phyloP scores from a whole-genome alignment of 1,140 invertebrate genomes.

The Meteorus sp. region DNA sequence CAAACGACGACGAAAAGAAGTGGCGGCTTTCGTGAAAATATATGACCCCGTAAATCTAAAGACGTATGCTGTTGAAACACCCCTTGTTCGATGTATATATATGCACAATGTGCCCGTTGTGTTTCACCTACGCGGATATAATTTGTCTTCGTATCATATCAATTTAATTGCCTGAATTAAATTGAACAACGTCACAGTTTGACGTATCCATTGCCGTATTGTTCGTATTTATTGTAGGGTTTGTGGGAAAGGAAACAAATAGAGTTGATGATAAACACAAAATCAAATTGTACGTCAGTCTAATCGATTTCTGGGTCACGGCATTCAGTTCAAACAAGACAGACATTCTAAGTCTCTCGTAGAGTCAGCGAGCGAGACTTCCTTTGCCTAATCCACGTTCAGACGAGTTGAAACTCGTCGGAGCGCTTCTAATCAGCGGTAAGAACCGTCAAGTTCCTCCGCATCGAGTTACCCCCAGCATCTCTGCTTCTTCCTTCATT shows the following conservation, averaged over 20 bases:
- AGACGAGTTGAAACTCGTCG: constrained; percentile 47
- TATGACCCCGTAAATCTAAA: constrained; percentile 28
- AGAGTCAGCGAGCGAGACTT: constrained; percentile 14
- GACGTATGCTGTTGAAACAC: constrained; percentile 24
- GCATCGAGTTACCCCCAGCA: constrained; percentile 38
- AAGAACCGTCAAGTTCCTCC: constrained; percentile 47
- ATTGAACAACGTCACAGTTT: too few relatives aligned
- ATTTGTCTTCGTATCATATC: constrained; percentile 14
- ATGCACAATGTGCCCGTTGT: too few relatives aligned
- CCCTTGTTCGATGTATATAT: not conserved
- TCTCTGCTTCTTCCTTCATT: not conserved
- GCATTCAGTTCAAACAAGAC: not conserved
- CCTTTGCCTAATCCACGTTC: constrained; percentile 47
- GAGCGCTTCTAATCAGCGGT: constrained; percentile 54
- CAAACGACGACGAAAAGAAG: constrained; percentile 14
- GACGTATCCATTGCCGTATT: too few relatives aligned
- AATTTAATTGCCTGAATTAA: constrained; percentile 15
- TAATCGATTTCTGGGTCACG: not conserved
- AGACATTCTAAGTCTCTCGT: constrained; percentile 13
- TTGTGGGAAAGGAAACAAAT: too few relatives aligned
- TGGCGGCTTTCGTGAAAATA: constrained; percentile 24
- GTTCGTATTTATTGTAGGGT: too few relatives aligned
- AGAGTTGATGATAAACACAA: too few relatives aligned
- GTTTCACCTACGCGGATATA: too few relatives aligned
- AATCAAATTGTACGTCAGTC: too few relatives aligned